phyloP scores from a whole-genome alignment of 1,140 invertebrate genomes.

The Proales similis region DNA sequence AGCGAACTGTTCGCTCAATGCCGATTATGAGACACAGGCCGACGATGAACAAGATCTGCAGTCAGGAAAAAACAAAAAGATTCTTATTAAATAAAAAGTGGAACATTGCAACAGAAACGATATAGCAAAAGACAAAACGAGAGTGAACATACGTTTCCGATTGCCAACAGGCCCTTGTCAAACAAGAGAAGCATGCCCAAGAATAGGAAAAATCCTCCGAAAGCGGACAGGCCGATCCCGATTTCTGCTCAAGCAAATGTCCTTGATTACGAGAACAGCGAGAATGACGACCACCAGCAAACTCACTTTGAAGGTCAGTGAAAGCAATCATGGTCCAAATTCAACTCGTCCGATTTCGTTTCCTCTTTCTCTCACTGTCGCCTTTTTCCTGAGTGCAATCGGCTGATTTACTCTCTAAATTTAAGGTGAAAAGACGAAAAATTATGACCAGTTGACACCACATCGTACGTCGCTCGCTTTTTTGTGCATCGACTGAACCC shows the following conservation, averaged over 20 bases:
- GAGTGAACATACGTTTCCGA: slow-evolving; percentile 78
- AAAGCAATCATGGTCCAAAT: slow-evolving; percentile 21
- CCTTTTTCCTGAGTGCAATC: no score
- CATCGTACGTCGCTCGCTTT: no score
- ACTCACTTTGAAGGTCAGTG: slow-evolving; percentile 37
- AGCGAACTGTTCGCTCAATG: slow-evolving; percentile 83
- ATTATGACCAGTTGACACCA: no score
- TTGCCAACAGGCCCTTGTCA: slow-evolving; percentile 92
- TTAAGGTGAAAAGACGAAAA: no score
- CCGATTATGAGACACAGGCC: slow-evolving; percentile 94
- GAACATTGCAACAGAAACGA: neutral
- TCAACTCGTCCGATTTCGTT: neutral
- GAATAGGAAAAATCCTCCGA: slow-evolving; percentile 90
- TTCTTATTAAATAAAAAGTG: neutral
- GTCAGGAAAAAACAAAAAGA: slow-evolving; percentile 40
- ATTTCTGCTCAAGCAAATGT: slow-evolving; percentile 66
- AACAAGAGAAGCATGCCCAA: slow-evolving; percentile 88
- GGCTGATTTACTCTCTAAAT: no score
- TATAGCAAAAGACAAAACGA: neutral
- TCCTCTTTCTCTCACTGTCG: neutral
- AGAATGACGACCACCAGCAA: neutral
- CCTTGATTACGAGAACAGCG: neutral
- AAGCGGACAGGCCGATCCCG: slow-evolving; percentile 87
- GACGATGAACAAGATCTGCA: slow-evolving; percentile 83
- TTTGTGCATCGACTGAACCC: no score